phyloP scores from a whole-genome alignment of 2,113 vertebrate genomes.

The Pholis gunnellus region DNA sequence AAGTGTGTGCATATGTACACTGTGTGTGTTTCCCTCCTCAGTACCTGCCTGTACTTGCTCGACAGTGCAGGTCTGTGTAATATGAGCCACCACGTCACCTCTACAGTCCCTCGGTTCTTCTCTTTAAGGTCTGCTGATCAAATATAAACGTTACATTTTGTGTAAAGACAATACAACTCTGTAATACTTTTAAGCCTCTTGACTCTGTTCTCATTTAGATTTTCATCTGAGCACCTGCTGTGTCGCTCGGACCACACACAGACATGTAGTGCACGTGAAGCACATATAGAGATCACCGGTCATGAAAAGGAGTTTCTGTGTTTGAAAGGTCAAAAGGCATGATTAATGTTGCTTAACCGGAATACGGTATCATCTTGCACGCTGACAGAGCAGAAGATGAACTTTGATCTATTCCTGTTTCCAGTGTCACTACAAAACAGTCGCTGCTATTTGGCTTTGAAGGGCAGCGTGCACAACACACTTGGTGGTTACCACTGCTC shows the following conservation, averaged over 20 bases:
- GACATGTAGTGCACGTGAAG: background rate
- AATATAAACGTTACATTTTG: conserved; percentile 67
- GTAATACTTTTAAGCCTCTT: conserved; percentile 45
- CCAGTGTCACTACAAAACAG: conserved; percentile 50
- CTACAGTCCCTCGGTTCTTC: conserved; percentile 40
- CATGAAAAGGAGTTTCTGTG: conserved; percentile 5
- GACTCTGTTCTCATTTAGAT: conserved; percentile 30
- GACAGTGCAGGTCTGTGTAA: conserved; percentile 68
- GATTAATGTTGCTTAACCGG: conserved; percentile 12
- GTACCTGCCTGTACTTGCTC: conserved; percentile 49
- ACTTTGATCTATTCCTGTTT: conserved; percentile 52
- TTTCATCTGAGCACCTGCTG: conserved; percentile 48
- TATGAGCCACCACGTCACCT: conserved; percentile 65
- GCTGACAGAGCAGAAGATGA: conserved; percentile 22
- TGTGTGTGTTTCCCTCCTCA: conserved; percentile 34
- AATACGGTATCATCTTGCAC: background rate
- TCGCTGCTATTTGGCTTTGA: conserved; percentile 55
- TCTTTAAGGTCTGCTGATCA: conserved; percentile 64
- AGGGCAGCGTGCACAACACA: conserved; percentile 39
- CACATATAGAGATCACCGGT: background rate
- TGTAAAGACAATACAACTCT: conserved; percentile 50
- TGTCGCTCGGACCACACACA: conserved; percentile 60
- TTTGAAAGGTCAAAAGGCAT: conserved; percentile 39
- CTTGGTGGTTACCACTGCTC: conserved; percentile 41
- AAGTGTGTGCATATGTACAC: background rate